A percentile compares a stretch with the other conserved stretches of the same genome.
These are phyloP conservation scores for Pipistrellus pipistrellus DNA, from an alignment of 2,797 vertebrate genomes.

Conservation along the genomic window DNA sequence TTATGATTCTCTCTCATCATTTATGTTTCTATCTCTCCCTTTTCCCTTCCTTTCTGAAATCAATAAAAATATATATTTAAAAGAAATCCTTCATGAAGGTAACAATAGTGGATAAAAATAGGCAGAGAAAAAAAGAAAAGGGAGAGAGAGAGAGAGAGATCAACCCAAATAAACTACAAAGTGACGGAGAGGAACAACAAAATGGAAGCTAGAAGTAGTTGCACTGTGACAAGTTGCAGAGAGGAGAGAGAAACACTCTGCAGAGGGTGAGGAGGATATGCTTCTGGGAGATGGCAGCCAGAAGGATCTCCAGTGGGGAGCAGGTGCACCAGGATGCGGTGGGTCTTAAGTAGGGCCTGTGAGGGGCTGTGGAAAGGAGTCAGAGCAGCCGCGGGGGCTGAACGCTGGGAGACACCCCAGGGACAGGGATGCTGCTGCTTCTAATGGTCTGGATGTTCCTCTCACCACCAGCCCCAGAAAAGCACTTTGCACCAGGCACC, in stretches of 20 bases:
- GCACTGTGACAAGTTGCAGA: background rate
- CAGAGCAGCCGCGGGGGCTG: background rate
- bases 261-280: conserved; percentile 8
- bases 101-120: background rate
- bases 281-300: background rate
- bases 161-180: background rate
- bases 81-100: background rate
- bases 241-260: background rate
- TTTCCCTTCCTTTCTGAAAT: no score
- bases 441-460: no score
- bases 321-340: background rate
- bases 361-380: background rate
- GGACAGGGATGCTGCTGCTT: background rate
- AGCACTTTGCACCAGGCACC: background rate
- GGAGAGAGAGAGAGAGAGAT: background rate
- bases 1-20: no score
- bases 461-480: background rate
- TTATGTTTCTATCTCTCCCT: no score
- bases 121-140: background rate
- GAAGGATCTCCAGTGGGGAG: background rate
- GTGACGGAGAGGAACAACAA: background rate
- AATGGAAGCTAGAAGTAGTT: conserved; percentile 43
- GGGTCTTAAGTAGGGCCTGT: background rate
- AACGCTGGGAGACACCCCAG: background rate
- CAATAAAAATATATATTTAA: background rate